Conservation (phyloP, 2,888 invertebrate species). For the Latheticus oryzae region DNA sequence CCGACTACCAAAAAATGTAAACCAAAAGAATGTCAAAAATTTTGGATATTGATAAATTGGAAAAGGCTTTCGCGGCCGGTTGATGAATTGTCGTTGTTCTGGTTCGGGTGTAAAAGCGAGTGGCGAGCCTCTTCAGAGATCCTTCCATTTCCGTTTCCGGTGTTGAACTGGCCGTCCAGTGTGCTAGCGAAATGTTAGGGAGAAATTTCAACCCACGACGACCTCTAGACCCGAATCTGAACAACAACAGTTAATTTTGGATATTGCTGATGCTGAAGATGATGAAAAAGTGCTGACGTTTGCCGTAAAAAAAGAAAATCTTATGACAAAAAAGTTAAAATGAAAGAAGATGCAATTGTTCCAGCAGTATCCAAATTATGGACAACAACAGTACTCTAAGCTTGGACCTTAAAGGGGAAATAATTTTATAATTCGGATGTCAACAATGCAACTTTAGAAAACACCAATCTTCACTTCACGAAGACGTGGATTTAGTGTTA, state of each 20-base stretch:
- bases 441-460: no score
- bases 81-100: no score
- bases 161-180: no score
- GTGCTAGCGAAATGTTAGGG: no score
- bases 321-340: neutral
- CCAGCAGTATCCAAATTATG: slow-evolving; percentile 1
- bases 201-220: no score
- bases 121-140: no score
- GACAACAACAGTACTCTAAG: slow-evolving; percentile 32
- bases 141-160: no score
- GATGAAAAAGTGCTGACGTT: slow-evolving; percentile 7
- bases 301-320: neutral
- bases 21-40: neutral
- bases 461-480: slow-evolving; percentile 36
- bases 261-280: slow-evolving; percentile 20
- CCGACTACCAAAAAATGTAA: neutral
- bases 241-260: no score
- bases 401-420: slow-evolving; percentile 38
- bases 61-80: no score
- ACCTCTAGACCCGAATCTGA: no score
- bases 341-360: neutral
- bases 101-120: no score
- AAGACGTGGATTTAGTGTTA: slow-evolving; percentile 38
- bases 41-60: slow-evolving; percentile 1
- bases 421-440: neutral